Evolutionary conservation across 92 coral and sea anemone species (phyloP).

Genomic region (Phymanthus crucifer): DNA sequence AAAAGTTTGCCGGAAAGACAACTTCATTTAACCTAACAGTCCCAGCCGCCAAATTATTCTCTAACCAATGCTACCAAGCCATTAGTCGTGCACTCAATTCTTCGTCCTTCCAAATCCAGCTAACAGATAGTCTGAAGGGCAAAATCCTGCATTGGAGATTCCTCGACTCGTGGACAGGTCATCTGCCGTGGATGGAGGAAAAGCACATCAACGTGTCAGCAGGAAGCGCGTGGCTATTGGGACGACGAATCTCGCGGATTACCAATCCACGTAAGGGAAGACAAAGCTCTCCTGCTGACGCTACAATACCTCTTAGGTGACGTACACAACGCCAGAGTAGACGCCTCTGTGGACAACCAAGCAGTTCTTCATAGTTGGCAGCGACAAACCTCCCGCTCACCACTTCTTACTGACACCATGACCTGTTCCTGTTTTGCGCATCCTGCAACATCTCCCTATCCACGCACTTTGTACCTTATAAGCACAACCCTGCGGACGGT

Average conservation of each 20-base stretch:
- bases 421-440: not conserved
- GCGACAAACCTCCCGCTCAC: conserved; percentile 19
- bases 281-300: conserved; percentile 35
- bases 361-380: conserved; percentile 15
- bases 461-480: conserved; percentile 5
- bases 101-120: not conserved
- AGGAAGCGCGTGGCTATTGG: conserved; percentile 31
- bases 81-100: not conserved
- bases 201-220: not conserved
- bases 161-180: conserved; percentile 42
- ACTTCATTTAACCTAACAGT: conserved; percentile 38
- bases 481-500: conserved; percentile 15
- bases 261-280: conserved; percentile 53
- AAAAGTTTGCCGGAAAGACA: conserved; percentile 38
- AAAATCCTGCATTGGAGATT: conserved; percentile 17
- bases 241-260: conserved; percentile 2
- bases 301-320: conserved; percentile 10
- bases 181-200: conserved; percentile 55
- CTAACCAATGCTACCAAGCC: conserved; percentile 14
- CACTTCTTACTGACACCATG: not conserved
- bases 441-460: not conserved
- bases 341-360: conserved; percentile 34
- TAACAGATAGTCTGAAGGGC: not conserved
- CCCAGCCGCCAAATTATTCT: conserved; percentile 34
- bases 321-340: conserved; percentile 31